Evolutionary conservation across 2,888 invertebrate genomes (phyloP).

Genomic region (Eupeodes latifasciatus): DNA sequence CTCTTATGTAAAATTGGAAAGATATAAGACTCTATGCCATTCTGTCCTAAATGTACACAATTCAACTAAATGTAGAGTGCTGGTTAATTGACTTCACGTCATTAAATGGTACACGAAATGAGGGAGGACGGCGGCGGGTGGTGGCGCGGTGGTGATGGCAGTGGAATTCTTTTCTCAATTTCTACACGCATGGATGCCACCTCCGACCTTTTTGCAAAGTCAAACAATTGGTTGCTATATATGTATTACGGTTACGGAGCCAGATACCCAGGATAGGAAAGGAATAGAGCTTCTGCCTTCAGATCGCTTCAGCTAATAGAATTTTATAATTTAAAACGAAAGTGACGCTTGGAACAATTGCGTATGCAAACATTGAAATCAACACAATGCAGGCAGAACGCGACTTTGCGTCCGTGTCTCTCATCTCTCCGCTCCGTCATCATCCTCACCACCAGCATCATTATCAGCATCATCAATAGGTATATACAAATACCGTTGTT

Average conservation of each 20-base stretch:
- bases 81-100: slow-evolving; percentile 72
- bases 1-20: not conserved
- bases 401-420: slow-evolving; percentile 3
- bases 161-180: slow-evolving; percentile 69
- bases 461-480: not conserved
- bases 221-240: slow-evolving; percentile 45
- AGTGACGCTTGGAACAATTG: slow-evolving; percentile 75
- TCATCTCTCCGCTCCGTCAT: not conserved
- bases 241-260: not conserved
- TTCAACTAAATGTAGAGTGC: slow-evolving; percentile 50
- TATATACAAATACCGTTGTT: slow-evolving; percentile 36
- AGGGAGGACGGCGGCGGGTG: not conserved
- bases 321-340: slow-evolving; percentile 50
- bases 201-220: slow-evolving; percentile 59
- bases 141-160: not conserved
- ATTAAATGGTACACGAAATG: slow-evolving; percentile 18
- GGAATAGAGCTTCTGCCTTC: not conserved
- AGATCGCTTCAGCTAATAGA: slow-evolving; percentile 4
- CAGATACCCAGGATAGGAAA: not conserved
- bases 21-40: slow-evolving; percentile 14
- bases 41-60: slow-evolving; percentile 63
- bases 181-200: slow-evolving; percentile 67
- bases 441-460: slow-evolving; percentile 4
- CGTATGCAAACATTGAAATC: slow-evolving; percentile 76
- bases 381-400: slow-evolving; percentile 51